These are phyloP conservation scores for Aphodius sticticus DNA, from an alignment of 2,888 invertebrate genomes.

Conservation along the genomic window DNA sequence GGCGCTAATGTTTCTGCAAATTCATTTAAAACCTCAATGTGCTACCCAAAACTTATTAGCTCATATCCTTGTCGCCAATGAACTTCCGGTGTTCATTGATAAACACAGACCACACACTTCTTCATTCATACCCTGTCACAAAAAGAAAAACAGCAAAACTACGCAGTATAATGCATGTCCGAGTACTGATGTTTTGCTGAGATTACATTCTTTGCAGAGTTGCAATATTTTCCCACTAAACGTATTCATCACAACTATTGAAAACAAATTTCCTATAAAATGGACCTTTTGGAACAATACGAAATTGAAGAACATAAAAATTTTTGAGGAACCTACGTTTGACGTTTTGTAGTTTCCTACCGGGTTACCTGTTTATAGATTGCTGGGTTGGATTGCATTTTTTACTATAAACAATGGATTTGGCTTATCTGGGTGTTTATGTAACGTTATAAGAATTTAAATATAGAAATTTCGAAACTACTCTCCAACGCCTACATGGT, in stretches of 20 bases:
- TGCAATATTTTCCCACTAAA: too few relatives aligned
- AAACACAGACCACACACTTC: neutral
- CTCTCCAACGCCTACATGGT: neutral
- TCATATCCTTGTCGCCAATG: neutral
- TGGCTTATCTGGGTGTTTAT: neutral
- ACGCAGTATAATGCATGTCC: constrained; percentile 28
- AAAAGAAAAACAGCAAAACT: constrained; percentile 24
- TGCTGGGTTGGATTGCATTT: too few relatives aligned
- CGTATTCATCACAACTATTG: too few relatives aligned
- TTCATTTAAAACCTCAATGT: neutral
- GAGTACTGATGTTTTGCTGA: neutral
- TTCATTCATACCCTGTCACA: neutral
- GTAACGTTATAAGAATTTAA: neutral
- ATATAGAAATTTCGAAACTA: neutral
- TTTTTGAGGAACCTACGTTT: too few relatives aligned
- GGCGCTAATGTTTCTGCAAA: neutral
- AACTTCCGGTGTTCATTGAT: too few relatives aligned
- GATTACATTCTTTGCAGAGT: neutral
- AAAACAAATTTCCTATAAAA: too few relatives aligned
- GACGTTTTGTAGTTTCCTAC: too few relatives aligned
- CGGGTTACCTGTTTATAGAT: too few relatives aligned
- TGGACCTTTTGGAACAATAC: too few relatives aligned
- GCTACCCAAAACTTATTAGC: neutral
- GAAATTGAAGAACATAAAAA: too few relatives aligned
- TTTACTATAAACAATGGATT: too few relatives aligned